phyloP scores from a whole-genome alignment of 2,888 invertebrate species.

The Heteromurus nitidus region DNA sequence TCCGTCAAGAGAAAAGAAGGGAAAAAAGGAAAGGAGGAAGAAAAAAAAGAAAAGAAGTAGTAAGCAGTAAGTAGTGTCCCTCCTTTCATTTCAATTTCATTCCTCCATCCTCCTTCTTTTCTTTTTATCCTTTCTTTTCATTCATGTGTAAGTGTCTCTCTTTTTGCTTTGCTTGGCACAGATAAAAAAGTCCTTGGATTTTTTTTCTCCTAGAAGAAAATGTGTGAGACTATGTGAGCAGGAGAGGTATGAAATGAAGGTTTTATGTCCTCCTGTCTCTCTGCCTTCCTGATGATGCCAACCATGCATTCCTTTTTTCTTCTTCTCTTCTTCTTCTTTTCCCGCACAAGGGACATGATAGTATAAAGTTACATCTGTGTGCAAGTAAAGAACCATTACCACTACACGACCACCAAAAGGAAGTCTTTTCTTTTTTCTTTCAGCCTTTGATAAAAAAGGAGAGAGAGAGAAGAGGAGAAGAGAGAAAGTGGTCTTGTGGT shows the following conservation, averaged over 20 bases:
- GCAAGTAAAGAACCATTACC: slow-evolving; percentile 62
- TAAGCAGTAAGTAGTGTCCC: slow-evolving; percentile 60
- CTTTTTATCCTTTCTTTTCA: slow-evolving; percentile 53
- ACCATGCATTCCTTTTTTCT: slow-evolving; percentile 49
- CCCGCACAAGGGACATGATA: not conserved
- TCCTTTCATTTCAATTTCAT: slow-evolving; percentile 58
- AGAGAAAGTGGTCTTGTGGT: slow-evolving; percentile 62
- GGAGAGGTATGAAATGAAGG: slow-evolving; percentile 64
- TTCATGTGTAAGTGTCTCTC: slow-evolving; percentile 61
- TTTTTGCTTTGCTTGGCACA: slow-evolving; percentile 59
- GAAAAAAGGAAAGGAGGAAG: slow-evolving; percentile 1
- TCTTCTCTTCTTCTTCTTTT: not conserved
- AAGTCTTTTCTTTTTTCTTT: slow-evolving; percentile 52
- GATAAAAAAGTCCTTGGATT: slow-evolving; percentile 60
- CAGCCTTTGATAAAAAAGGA: slow-evolving; percentile 58
- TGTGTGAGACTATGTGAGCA: slow-evolving; percentile 39
- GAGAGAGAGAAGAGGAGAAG: slow-evolving; percentile 19
- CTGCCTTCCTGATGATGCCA: slow-evolving; percentile 60
- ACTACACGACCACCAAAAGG: slow-evolving; percentile 60
- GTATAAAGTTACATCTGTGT: slow-evolving; percentile 49
- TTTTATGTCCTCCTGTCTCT: slow-evolving; percentile 64
- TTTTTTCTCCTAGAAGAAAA: slow-evolving; percentile 47
- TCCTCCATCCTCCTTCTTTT: slow-evolving; percentile 30
- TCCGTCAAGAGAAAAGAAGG: slow-evolving; percentile 46
- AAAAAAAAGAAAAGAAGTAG: slow-evolving; percentile 37